Conservation (phyloP, 2,113 vertebrate species). For the Motacilla tschutschensis region DNA sequence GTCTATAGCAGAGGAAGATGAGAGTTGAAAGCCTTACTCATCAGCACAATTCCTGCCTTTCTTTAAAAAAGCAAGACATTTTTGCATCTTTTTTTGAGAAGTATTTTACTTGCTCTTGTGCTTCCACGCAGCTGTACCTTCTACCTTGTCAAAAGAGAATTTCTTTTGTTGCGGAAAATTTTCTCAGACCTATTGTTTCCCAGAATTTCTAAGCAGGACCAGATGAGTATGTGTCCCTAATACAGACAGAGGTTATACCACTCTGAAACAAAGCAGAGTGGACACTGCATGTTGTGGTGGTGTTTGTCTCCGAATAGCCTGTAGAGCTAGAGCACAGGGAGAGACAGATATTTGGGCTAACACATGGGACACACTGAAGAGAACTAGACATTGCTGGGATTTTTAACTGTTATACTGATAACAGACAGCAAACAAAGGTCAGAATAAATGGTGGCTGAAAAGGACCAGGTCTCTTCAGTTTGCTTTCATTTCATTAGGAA, state of each 20-base stretch:
- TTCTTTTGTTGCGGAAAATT: neutral
- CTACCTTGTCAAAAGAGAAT: neutral
- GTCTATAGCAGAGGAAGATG: neutral
- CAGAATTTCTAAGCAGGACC: neutral
- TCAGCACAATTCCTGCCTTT: neutral
- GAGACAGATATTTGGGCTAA: neutral
- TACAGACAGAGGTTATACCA: neutral
- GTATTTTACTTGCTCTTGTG: neutral
- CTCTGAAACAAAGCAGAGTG: neutral
- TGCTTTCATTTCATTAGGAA: conserved; percentile 24
- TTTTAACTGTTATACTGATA: neutral
- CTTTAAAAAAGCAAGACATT: neutral
- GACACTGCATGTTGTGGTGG: too few relatives aligned
- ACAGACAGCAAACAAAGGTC: conserved; percentile 12
- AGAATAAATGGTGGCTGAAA: neutral
- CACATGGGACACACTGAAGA: neutral
- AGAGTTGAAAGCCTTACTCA: neutral
- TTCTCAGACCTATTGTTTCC: neutral
- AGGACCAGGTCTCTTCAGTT: conserved; percentile 1
- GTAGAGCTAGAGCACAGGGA: neutral
- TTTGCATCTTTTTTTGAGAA: neutral
- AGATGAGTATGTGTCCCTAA: neutral
- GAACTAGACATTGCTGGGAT: neutral
- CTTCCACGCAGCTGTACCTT: neutral
- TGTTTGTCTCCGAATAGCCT: neutral